Evolutionary conservation across 2,888 invertebrate genomes (phyloP).

Genomic region (Apotomis betuletana): DNA sequence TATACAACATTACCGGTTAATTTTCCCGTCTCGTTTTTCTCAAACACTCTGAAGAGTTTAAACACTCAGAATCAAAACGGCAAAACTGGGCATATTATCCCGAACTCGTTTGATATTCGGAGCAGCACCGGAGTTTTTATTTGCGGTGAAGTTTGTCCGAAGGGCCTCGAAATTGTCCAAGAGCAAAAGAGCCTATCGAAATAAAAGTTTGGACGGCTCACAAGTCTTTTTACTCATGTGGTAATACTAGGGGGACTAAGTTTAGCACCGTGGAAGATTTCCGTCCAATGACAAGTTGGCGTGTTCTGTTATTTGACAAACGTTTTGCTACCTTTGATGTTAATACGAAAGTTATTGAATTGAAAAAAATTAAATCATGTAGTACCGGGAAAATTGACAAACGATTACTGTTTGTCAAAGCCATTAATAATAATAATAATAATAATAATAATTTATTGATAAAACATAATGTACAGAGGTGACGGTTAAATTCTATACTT

Average conservation of each 20-base stretch:
- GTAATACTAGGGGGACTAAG: neutral
- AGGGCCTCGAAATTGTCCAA: neutral
- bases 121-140: constrained; percentile 28
- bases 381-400: too few relatives aligned
- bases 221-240: neutral
- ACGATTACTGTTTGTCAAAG: too few relatives aligned
- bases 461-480: too few relatives aligned
- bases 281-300: constrained; percentile 19
- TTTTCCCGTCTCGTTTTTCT: constrained; percentile 15
- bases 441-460: too few relatives aligned
- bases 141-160: constrained; percentile 24
- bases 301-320: constrained; percentile 18
- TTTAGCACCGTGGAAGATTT: constrained; percentile 21
- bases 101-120: constrained; percentile 30
- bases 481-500: too few relatives aligned
- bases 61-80: neutral
- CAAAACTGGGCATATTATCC: constrained; percentile 18
- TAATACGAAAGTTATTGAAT: neutral
- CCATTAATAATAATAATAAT: too few relatives aligned
- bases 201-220: neutral
- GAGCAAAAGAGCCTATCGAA: neutral
- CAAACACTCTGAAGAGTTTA: neutral
- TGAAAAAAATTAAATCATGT: too few relatives aligned
- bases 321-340: constrained; percentile 6
- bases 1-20: too few relatives aligned